Conservation (phyloP, 2,113 vertebrate genomes). For the Petrocephalus zakoni region DNA sequence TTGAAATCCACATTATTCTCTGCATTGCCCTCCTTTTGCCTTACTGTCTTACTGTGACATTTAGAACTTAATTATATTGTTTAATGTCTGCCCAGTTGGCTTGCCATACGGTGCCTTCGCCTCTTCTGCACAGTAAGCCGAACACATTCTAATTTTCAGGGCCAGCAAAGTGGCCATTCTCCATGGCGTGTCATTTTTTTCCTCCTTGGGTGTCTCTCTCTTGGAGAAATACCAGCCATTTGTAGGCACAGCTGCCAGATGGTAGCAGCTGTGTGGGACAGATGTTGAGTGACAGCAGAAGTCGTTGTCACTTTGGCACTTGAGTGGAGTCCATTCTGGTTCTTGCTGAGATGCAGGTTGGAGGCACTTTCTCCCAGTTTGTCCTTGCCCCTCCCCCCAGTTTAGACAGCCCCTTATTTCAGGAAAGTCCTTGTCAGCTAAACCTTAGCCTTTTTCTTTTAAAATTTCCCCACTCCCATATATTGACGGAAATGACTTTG, state of each 20-base stretch:
- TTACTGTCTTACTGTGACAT: background rate
- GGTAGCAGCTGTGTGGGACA: background rate
- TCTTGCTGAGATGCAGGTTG: background rate
- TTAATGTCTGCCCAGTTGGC: background rate
- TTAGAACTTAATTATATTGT: background rate
- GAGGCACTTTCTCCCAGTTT: background rate
- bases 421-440: background rate
- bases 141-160: background rate
- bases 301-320: background rate
- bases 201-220: background rate
- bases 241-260: background rate
- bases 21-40: background rate
- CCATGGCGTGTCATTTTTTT: background rate
- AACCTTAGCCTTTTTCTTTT: background rate
- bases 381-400: background rate
- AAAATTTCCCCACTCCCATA: background rate
- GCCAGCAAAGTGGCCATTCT: background rate
- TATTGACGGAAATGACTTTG: conserved; percentile 29
- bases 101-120: background rate
- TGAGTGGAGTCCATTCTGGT: background rate
- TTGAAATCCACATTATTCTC: background rate
- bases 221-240: background rate
- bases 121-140: background rate
- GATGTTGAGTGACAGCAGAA: background rate
- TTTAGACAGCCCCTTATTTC: background rate